Evolutionary conservation across 2,797 vertebrate species (phyloP).

Genomic region (Enteromius thamalakanensis): DNA sequence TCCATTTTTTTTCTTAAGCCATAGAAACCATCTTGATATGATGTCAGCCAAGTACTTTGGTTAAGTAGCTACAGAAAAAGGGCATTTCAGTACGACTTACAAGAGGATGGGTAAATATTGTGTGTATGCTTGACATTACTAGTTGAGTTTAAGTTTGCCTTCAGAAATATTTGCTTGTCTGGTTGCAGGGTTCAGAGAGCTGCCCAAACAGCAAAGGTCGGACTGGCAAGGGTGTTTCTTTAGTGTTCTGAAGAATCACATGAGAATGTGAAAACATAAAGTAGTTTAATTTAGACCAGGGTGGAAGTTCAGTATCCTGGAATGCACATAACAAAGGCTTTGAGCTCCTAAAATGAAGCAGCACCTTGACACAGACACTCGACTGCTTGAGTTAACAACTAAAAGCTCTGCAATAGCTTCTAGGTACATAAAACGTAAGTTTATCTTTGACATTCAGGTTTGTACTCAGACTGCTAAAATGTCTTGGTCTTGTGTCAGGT

Average conservation of each 20-base stretch:
- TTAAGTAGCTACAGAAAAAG: neutral
- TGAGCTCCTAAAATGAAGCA: slow-evolving; percentile 28
- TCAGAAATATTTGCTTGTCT: slow-evolving; percentile 61
- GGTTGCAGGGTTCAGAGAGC: slow-evolving; percentile 34
- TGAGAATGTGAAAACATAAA: slow-evolving; percentile 52
- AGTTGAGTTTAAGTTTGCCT: slow-evolving; percentile 52
- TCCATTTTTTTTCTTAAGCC: neutral
- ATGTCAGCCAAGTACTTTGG: neutral
- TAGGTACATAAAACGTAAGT: neutral
- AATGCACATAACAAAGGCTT: neutral
- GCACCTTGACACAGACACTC: neutral
- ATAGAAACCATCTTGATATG: slow-evolving; percentile 5
- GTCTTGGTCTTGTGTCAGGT: slow-evolving; percentile 13
- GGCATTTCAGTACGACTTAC: neutral
- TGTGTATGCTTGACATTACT: slow-evolving; percentile 43
- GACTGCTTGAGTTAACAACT: neutral
- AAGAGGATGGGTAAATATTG: slow-evolving; percentile 30
- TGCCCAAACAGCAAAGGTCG: slow-evolving; percentile 3
- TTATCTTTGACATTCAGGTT: slow-evolving; percentile 33
- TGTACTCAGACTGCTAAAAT: slow-evolving; percentile 12
- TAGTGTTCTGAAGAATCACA: slow-evolving; percentile 41
- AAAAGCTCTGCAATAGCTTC: neutral
- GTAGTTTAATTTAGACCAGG: slow-evolving; percentile 10
- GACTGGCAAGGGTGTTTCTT: slow-evolving; percentile 3
- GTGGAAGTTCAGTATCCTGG: slow-evolving; percentile 18